These are phyloP conservation scores for Emydura subglobosa DNA, from an alignment of 2,113 vertebrate species.

Conservation along the genomic window DNA sequence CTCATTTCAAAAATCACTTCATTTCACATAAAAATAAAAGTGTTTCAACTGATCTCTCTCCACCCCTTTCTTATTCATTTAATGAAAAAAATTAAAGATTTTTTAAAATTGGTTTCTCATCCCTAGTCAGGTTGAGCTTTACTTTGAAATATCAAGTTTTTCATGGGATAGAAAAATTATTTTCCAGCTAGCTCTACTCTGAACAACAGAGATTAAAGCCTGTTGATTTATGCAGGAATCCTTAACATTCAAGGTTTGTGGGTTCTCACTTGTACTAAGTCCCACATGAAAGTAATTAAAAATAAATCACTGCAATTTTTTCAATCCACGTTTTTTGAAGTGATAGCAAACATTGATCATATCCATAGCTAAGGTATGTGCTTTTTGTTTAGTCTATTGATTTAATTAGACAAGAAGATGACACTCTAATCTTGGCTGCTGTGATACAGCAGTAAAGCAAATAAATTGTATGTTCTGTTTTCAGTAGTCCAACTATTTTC, in stretches of 20 bases:
- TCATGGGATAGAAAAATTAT: neutral
- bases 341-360: neutral
- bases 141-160: neutral
- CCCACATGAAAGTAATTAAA: neutral
- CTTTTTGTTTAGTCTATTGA: neutral
- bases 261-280: neutral
- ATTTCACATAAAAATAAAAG: neutral
- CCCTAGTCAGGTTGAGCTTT: neutral
- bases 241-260: neutral
- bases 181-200: neutral
- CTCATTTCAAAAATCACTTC: neutral
- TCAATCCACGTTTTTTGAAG: fast-evolving
- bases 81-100: neutral
- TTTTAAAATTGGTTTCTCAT: neutral
- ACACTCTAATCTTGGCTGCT: neutral
- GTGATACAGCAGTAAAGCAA: neutral
- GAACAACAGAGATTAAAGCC: fast-evolving
- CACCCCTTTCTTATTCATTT: neutral
- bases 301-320: neutral
- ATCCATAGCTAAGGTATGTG: neutral
- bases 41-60: neutral
- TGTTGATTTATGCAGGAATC: neutral
- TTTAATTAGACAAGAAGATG: neutral
- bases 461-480: neutral
- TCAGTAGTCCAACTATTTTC: neutral